Evolutionary conservation across 2,797 vertebrate genomes (phyloP).

Genomic region (Anguilla obscura): DNA sequence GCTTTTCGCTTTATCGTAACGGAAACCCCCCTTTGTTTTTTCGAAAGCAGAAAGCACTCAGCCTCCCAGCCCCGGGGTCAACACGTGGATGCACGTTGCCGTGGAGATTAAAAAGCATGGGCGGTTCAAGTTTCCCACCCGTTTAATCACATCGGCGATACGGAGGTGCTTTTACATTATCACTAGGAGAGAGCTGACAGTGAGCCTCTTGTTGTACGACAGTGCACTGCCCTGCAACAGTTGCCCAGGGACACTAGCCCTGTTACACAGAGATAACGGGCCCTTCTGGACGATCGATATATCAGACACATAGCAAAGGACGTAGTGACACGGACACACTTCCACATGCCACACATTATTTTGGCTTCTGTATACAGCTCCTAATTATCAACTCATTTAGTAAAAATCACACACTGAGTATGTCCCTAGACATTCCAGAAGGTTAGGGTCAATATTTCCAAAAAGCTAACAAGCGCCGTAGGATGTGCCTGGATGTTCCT

Average conservation of each 20-base stretch:
- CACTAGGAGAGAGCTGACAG: slow-evolving; percentile 60
- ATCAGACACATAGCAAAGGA: slow-evolving; percentile 8
- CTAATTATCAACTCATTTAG: background rate
- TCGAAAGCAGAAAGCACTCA: slow-evolving; percentile 58
- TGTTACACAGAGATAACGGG: slow-evolving; percentile 61
- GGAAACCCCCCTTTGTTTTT: slow-evolving; percentile 50
- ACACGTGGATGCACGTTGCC: slow-evolving; percentile 60
- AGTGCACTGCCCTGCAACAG: slow-evolving; percentile 62
- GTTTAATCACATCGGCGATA: slow-evolving; percentile 56
- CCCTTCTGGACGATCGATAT: slow-evolving; percentile 42
- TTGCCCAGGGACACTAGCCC: slow-evolving; percentile 55
- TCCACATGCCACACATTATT: background rate
- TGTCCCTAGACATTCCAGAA: background rate
- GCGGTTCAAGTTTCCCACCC: slow-evolving; percentile 52
- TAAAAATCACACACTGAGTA: background rate
- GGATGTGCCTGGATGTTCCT: background rate
- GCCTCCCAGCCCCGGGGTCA: slow-evolving; percentile 63
- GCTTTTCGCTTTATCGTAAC: slow-evolving; percentile 49
- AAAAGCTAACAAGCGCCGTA: background rate
- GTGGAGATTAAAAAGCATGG: slow-evolving; percentile 62
- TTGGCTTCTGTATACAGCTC: background rate
- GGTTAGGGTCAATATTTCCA: background rate
- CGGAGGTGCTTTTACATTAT: slow-evolving; percentile 61
- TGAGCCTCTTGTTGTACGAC: slow-evolving; percentile 61
- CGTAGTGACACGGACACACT: background rate